Percentiles rank a stretch among this genome's conserved stretches.
Evolutionary conservation across 2,888 invertebrate species (phyloP).

Genomic region (Apoderus coryli): DNA sequence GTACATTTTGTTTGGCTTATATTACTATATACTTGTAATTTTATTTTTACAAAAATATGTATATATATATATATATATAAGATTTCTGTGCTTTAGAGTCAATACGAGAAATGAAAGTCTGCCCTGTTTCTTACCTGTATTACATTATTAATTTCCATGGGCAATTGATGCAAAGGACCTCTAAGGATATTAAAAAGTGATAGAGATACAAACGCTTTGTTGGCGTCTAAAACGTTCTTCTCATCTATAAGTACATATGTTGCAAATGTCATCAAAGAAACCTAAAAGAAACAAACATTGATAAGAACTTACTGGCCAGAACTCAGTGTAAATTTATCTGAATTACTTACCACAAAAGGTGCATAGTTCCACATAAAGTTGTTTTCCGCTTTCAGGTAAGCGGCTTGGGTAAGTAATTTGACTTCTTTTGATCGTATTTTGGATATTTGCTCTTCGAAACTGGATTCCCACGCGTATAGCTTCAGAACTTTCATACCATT

Average conservation of each 20-base stretch:
- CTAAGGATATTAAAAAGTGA: slow-evolving; percentile 42
- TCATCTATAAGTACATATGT: slow-evolving; percentile 30
- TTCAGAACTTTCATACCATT: slow-evolving; percentile 45
- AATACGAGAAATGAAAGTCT: not conserved
- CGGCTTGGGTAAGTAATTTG: slow-evolving; percentile 38
- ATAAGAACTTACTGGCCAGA: too few relatives aligned
- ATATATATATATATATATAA: slow-evolving; percentile 1
- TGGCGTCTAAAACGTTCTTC: slow-evolving; percentile 31
- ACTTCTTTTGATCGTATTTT: slow-evolving; percentile 43
- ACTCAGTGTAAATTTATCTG: too few relatives aligned
- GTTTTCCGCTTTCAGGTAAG: slow-evolving; percentile 37
- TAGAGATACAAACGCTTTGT: slow-evolving; percentile 41
- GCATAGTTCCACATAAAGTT: slow-evolving; percentile 46
- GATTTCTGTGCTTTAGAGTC: not conserved
- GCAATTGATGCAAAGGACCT: slow-evolving; percentile 38
- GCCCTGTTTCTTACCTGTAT: slow-evolving; percentile 28
- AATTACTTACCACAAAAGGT: slow-evolving; percentile 42
- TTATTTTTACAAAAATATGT: slow-evolving; percentile 1
- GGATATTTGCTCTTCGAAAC: slow-evolving; percentile 40
- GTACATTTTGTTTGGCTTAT: too few relatives aligned
- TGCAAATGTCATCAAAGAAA: slow-evolving; percentile 27
- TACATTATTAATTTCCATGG: slow-evolving; percentile 25
- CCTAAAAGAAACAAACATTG: slow-evolving; percentile 15
- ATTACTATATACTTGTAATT: too few relatives aligned
- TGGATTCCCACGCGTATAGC: slow-evolving; percentile 46